These are phyloP conservation scores for Limenitis camilla DNA, from an alignment of 2,888 invertebrate genomes.

Conservation along the genomic window DNA sequence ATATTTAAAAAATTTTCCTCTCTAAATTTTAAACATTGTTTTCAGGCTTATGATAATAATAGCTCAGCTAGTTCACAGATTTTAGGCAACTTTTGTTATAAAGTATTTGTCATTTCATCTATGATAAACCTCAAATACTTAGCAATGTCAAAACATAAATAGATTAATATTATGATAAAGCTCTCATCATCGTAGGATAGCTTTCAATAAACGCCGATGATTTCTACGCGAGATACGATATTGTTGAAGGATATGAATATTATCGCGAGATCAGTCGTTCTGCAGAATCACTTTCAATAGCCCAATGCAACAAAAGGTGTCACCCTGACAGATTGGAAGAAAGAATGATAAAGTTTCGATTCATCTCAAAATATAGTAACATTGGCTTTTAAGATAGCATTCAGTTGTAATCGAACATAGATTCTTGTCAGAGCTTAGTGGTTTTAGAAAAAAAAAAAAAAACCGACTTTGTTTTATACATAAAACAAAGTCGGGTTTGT, in stretches of 20 bases:
- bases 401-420: constrained; percentile 1
- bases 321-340: constrained; percentile 26
- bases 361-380: constrained; percentile 43
- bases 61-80: no score
- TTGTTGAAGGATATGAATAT: constrained; percentile 50
- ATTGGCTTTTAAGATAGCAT: constrained; percentile 21
- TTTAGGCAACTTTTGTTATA: no score
- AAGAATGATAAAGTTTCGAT: constrained; percentile 28
- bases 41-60: no score
- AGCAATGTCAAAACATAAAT: no score
- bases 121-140: no score
- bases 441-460: no score
- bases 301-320: constrained; percentile 35
- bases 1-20: no score
- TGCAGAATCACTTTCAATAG: constrained; percentile 26
- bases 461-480: no score
- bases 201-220: constrained; percentile 39
- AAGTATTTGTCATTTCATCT: no score
- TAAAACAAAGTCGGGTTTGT: no score
- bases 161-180: constrained; percentile 33
- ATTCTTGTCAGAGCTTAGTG: constrained; percentile 4
- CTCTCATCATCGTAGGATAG: constrained; percentile 35
- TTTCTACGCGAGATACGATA: constrained; percentile 49
- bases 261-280: constrained; percentile 42
- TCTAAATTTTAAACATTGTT: no score